Evolutionary conservation across 1,140 invertebrate species (phyloP).

Genomic region (Bombus vancouverensis): DNA sequence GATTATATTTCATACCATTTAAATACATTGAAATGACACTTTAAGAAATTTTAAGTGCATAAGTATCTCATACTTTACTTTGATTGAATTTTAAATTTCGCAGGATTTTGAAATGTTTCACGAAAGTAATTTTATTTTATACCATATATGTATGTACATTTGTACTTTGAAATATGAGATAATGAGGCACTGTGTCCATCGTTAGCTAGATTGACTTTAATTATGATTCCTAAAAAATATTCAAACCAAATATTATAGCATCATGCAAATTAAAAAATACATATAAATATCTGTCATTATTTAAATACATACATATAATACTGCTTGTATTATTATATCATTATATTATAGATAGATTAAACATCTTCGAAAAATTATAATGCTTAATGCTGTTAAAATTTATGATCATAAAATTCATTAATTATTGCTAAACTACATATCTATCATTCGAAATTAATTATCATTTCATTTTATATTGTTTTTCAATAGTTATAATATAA

Average conservation of each 20-base stretch:
- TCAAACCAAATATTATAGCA: background rate
- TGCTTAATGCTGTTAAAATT: background rate
- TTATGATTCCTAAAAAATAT: background rate
- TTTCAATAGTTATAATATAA: background rate
- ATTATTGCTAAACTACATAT: conserved; percentile 23
- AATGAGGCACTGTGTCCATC: conserved; percentile 43
- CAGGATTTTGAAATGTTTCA: background rate
- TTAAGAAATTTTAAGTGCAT: conserved; percentile 20
- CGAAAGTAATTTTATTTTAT: conserved; percentile 2
- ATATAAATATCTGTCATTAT: background rate
- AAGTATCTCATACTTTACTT: conserved; percentile 32
- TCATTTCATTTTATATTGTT: background rate
- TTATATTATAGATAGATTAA: background rate
- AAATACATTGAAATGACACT: background rate
- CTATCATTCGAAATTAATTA: conserved; percentile 9
- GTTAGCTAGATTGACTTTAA: conserved; percentile 26
- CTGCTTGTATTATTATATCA: background rate
- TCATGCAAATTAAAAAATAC: background rate
- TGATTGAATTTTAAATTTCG: conserved; percentile 23
- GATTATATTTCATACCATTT: background rate
- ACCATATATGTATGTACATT: conserved; percentile 38
- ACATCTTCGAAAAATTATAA: conserved; percentile 17
- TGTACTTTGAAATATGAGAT: conserved; percentile 49
- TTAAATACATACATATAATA: background rate
- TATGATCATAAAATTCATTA: conserved; percentile 21